These are phyloP conservation scores for Peucedramus taeniatus DNA, from an alignment of 2,113 vertebrate genomes.

Conservation along the genomic window DNA sequence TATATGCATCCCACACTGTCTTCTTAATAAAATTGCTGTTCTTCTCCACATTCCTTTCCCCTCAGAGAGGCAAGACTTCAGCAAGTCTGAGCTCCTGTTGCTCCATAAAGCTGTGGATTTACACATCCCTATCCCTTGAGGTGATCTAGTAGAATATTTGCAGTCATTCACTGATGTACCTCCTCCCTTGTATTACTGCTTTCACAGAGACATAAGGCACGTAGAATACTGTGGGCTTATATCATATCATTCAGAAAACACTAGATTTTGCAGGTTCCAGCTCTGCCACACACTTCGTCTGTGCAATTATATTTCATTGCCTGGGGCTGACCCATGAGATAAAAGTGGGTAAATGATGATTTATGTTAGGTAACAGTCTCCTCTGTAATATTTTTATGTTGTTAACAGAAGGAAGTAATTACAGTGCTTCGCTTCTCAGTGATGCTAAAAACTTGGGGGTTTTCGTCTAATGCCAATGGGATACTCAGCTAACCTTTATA, in stretches of 20 bases:
- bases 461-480: neutral
- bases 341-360: neutral
- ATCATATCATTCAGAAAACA: neutral
- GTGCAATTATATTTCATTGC: neutral
- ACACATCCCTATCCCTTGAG: neutral
- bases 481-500: neutral
- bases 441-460: neutral
- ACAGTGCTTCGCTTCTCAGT: neutral
- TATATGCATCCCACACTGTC: neutral
- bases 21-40: neutral
- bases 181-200: neutral
- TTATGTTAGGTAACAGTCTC: constrained; percentile 26
- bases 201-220: neutral
- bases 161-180: neutral
- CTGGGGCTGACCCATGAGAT: neutral
- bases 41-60: neutral
- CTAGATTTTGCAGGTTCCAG: neutral
- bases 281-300: neutral
- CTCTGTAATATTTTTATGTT: neutral
- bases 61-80: neutral
- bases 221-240: neutral
- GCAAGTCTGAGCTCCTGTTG: neutral
- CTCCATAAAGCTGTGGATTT: neutral
- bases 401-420: constrained; percentile 33
- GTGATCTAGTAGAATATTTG: neutral